Evolutionary conservation across 2,113 vertebrate species (phyloP).

Genomic region (Oreochromis spilurus): DNA sequence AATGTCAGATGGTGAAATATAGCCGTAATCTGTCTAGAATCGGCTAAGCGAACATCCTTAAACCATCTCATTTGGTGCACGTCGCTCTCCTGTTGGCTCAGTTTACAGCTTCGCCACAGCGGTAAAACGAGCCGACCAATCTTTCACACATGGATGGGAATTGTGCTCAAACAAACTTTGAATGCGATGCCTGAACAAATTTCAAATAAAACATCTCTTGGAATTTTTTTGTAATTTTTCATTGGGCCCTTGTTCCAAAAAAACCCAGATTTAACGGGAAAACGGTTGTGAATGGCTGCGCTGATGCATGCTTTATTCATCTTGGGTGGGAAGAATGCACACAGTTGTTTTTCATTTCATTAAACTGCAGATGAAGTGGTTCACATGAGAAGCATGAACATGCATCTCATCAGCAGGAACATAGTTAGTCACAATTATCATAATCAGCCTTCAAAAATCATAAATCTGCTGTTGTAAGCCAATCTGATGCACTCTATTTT

Average conservation of each 20-base stretch:
- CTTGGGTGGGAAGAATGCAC: slow-evolving; percentile 44
- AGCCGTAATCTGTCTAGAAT: slow-evolving; percentile 2
- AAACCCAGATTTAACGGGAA: slow-evolving; percentile 28
- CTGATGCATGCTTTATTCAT: slow-evolving; percentile 8
- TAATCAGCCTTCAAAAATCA: not conserved
- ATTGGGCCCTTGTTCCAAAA: slow-evolving; percentile 3
- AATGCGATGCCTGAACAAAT: slow-evolving; percentile 1
- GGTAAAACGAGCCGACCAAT: slow-evolving; percentile 11
- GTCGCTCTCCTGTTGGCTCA: not conserved
- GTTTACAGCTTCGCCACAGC: slow-evolving; percentile 2
- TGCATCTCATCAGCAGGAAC: not conserved
- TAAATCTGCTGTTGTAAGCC: not conserved
- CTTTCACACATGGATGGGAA: slow-evolving; percentile 26
- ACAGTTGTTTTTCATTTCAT: slow-evolving; percentile 53
- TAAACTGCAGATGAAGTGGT: slow-evolving; percentile 21
- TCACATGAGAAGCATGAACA: slow-evolving; percentile 13
- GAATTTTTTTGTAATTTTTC: slow-evolving; percentile 36
- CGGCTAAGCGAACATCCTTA: not conserved
- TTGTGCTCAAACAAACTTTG: slow-evolving; percentile 17
- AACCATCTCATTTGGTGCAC: not conserved
- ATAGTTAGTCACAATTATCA: not conserved
- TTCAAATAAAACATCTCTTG: slow-evolving; percentile 36
- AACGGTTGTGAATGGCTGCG: slow-evolving; percentile 22
- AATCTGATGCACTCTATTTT: not conserved
- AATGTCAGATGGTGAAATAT: slow-evolving; percentile 4